Evolutionary conservation across 2,797 vertebrate genomes (phyloP), one percentile per base, ranked within the genome.

Genomic region (Potorous gilbertii): DNA sequence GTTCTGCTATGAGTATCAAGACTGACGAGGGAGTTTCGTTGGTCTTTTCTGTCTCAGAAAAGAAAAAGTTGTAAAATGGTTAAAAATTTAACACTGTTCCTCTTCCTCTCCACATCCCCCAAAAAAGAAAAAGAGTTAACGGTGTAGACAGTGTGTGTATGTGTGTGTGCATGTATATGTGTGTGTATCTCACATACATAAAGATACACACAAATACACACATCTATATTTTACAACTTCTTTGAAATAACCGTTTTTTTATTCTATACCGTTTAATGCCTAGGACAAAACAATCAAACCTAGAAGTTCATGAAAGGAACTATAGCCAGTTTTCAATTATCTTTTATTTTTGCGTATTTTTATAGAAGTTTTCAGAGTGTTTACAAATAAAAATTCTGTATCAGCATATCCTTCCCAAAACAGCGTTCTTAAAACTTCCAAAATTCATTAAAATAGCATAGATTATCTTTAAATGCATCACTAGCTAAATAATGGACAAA

Each of bases 31-130:
- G 6, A 56, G 55, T 1, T 16, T 54, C 12, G 46, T 55, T 54
- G 13, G 0, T 62, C 0, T 50, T 66, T 5, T 3, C 0, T 8
- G 52, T 21, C 0, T 28, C 27, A 6, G 6, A 5, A 24, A 56
- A 31, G 13, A 21, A 31, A 40, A 21, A 14, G 14, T 2, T 4
- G 28, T 0, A 28, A 28, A 10, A 16, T 0, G 52, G 56, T 46
- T 56, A 2, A 1, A 5, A 11, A 40, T 31, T 31, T 59, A 62
- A 62, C 2, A 31, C 29, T 31, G 11, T 74, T 74, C 4, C 59
- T 62, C 59, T 66, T 66, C 34, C 34, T 66, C 34, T 66, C 62
- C 14, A 66, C 62, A 74, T n/a, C 62, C 34, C 59, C 16, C 5
- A 74, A 40, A 34, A 66, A 74, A 34, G 40, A 40, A 74, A 74